Percentiles rank a stretch among this genome's conserved stretches.
Conservation (phyloP, 2,797 vertebrate genomes). For the Apogon hyalosoma region DNA sequence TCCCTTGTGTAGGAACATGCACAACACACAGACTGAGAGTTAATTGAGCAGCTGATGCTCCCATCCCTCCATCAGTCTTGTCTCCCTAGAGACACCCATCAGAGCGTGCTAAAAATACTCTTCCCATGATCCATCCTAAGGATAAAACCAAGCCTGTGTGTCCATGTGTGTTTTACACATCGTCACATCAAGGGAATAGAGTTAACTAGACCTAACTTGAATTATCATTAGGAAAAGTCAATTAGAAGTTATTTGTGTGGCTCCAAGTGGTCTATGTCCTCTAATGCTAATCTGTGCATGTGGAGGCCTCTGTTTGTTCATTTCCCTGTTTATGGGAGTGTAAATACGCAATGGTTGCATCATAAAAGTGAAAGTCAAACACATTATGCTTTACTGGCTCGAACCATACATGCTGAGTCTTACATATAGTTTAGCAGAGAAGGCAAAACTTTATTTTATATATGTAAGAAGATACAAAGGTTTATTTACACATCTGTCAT, state of each 20-base stretch:
- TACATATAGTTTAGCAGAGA: no score
- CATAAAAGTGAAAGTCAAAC: neutral
- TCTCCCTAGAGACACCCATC: slow-evolving; percentile 81
- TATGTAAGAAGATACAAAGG: no score
- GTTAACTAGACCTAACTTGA: slow-evolving; percentile 28
- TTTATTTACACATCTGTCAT: neutral
- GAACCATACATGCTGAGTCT: no score
- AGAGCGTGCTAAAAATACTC: slow-evolving; percentile 81
- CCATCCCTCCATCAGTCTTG: slow-evolving; percentile 64
- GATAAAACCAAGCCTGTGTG: slow-evolving; percentile 53
- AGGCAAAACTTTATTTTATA: no score
- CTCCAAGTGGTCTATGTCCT: slow-evolving; percentile 13
- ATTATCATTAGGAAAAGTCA: slow-evolving; percentile 56
- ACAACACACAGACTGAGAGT: slow-evolving; percentile 44
- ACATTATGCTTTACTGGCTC: neutral
- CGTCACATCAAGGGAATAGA: slow-evolving; percentile 55
- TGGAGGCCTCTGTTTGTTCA: neutral
- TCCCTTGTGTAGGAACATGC: slow-evolving; percentile 38
- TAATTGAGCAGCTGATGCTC: slow-evolving; percentile 82
- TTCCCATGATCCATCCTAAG: slow-evolving; percentile 70
- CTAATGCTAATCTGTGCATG: neutral
- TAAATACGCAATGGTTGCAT: neutral
- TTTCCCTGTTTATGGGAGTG: neutral
- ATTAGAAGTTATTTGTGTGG: slow-evolving; percentile 49
- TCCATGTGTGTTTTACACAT: slow-evolving; percentile 6